Base-by-base conservation (phyloP, 2,797 vertebrate genomes). In the Cyclopterus lumpus region DNA sequence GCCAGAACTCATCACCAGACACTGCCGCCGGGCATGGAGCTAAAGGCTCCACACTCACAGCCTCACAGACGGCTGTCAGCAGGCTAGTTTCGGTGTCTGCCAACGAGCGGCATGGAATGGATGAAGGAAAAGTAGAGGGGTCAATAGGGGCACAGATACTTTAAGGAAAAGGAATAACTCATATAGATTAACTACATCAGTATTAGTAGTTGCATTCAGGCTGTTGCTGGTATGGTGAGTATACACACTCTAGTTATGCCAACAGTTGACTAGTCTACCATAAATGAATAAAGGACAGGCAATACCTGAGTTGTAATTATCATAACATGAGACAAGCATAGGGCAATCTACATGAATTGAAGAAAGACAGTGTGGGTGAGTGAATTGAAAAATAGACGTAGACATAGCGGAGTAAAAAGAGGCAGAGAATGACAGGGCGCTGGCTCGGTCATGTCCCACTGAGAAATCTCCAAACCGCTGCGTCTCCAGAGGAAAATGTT, bases 401-500 rank as follows among this genome's bases (percentile, higher is more conserved):
- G 80, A 84, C 77, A 82, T 57, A 75, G 60, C 18, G 1, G 38
- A 77, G 69, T 28, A 46, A 73, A 79, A 53, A 72, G 72, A 75
- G 22, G 48, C 61, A 83, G 58, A 79, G 75, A 87, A 60, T 22
- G 81, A 79, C 67, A 67, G 75, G 87, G 81, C 38, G 79, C 83
- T 87, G 83, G 88, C 81, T 73, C 32, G 57, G 69, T 77, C 62
- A 9, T 26, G 80, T 85, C 86, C 87, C 82, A 16, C 82, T 81
- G 82, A 90, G 88, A 89, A 86, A 87, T 82, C 85, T 86, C 86
- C 88, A 90, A 93, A 92, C 92, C 89, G 2, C 86, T 73, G 63
- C 67, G 75, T 91, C 91, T 94, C 91, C 81, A 84, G 90, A 92
- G 92, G 89, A 90, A 93, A 93, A 92, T 92, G 86, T 92, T 92